Evolutionary conservation across 1,140 invertebrate genomes (phyloP), one percentile per base, ranked within the genome.

Genomic region (Cyphomyrmex costatus): DNA sequence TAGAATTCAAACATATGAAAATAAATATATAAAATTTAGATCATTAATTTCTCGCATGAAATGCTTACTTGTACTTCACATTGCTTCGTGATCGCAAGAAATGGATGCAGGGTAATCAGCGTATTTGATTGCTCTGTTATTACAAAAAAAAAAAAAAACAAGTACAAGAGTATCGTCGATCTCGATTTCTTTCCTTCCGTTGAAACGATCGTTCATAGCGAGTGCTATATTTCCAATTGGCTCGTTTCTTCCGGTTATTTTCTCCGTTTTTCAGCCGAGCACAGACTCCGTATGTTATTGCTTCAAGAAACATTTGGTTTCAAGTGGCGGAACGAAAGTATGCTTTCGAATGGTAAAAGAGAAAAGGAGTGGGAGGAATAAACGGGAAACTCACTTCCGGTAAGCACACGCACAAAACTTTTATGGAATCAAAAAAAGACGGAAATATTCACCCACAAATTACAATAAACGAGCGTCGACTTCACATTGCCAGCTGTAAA

Each of bases 261-360:
- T 74, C 53, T 8, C 24, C 24, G 68, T 83, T 83, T 83, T 83
- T 73, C 66, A 83, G 12, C 19, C 66, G 14, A 58, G 66, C 58
- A 36, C 24, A 36, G 79, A 73, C 66, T 82, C 36, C 42, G 53
- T 83, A 33, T 73, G 53, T 74, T 83, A 83, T 83, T 83, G 68
- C 68, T 61, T 61, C 73, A 78, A 78, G 74, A 85, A 85, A 78
- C 61, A 78, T 85, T 85, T 78, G 71, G 49, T 65, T 78, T 76
- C 60, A 53, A 65, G 58, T 85, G 46, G 33, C 16, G 46, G 46
- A 53, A 68, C 46, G 60, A 33, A 42, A 76, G 70, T 46, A 65
- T 65, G 46, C 24, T 78, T 61, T 36, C 24, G 7, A 42, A 56
- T 6, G 33, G 5, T 21, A 65, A 51, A 56, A 36, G 36, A 24